These are phyloP conservation scores for Ailurus styani DNA, from an alignment of 2,113 vertebrate species.

Conservation along the genomic window DNA sequence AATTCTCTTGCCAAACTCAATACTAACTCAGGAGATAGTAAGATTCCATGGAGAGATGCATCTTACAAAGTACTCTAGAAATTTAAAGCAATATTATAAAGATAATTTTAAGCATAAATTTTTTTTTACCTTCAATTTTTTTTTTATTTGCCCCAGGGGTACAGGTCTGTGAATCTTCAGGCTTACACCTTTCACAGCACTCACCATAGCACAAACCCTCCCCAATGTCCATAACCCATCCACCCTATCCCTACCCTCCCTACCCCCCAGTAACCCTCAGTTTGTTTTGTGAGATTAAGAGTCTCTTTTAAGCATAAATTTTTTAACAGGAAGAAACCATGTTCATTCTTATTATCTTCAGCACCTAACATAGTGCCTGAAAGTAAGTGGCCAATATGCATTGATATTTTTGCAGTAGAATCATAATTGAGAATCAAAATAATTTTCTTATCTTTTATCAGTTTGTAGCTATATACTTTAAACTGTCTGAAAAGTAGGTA, in stretches of 20 bases:
- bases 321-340: neutral
- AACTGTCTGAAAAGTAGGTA: neutral
- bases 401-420: neutral
- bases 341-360: neutral
- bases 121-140: too few species aligned
- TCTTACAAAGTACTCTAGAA: neutral
- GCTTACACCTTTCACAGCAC: too few species aligned
- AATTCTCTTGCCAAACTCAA: neutral
- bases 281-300: too few species aligned
- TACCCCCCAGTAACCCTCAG: too few species aligned
- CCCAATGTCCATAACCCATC: too few species aligned
- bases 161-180: too few species aligned
- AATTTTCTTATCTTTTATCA: neutral
- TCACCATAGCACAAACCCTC: too few species aligned
- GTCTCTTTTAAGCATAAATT: neutral
- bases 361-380: neutral
- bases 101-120: neutral
- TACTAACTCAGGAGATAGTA: neutral
- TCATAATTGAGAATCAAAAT: conserved; percentile 31
- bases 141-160: too few species aligned
- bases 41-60: neutral
- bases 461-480: neutral
- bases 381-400: neutral
- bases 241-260: too few species aligned
- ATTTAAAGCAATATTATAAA: neutral